Evolutionary conservation across 2,888 invertebrate genomes (phyloP), one percentile per base, ranked within the genome.

Genomic region (Melinaea menophilus): DNA sequence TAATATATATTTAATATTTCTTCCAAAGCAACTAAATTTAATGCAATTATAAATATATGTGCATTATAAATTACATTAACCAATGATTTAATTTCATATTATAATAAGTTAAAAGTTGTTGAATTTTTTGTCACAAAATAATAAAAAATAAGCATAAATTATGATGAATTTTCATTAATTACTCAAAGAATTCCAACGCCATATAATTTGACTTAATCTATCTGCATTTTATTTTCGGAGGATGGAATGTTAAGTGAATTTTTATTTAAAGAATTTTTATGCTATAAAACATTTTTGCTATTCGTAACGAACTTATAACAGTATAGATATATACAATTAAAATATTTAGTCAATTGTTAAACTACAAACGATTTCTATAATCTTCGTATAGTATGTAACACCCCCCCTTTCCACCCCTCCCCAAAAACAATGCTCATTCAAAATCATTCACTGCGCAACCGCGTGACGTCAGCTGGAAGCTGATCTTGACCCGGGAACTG

Each of bases 401-500:
- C 41, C 41, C 41, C 9, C 9, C 41, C 9, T 9, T 22, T 51
- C 11, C 31, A 9, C 22, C 22, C 5, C 9, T 31, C 5, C 5
- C 31, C 9, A 22, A 51, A 31, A 51, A 22, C 7, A 56, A 56
- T 56, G 37, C 46, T 58, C 62, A 57, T 71, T 71, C 75, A 79
- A 75, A 75, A 68, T 65, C 66, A 65, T 59, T 63, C 22, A 64
- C 41, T 59, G 71, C 80, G 81, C 81, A 79, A 68, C 77, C 79
- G 77, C 64, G 33, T 62, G 64, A 72, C 73, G 71, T 72, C 72
- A 69, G 64, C 64, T 71, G 70, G 76, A 71, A 65, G 65, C 64
- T 82, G 86, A 76, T 86, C 86, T 86, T 86, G 86, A 86, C 86
- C 85, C 79, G 76, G 77, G 73, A 75, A 71, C 76, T 71, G 85